Evolutionary conservation across 2,888 invertebrate species (phyloP).

Genomic region (Tetragnatha montana): DNA sequence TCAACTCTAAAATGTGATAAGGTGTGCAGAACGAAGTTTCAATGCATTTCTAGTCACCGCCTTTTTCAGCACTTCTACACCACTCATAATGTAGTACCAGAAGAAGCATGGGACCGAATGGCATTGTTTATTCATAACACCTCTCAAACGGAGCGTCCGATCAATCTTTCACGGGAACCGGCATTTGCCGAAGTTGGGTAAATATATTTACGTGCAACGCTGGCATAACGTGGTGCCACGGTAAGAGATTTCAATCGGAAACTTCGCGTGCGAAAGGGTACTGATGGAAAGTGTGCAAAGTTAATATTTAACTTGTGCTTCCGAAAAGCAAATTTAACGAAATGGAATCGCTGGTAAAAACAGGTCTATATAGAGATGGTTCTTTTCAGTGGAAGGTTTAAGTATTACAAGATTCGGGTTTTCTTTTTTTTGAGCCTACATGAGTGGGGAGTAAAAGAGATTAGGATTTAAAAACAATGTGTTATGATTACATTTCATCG

Average conservation of each 20-base stretch:
- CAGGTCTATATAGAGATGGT: neutral
- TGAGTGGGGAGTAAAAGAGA: no score
- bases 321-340: neutral
- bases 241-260: neutral
- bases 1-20: no score
- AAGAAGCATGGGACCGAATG: no score
- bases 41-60: no score
- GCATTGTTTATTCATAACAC: conserved; percentile 1
- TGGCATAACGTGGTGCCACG: neutral
- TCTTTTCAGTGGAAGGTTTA: no score
- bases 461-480: no score
- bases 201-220: neutral
- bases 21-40: no score
- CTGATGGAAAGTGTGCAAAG: neutral
- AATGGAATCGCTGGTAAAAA: neutral
- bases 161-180: neutral
- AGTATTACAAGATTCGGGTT: no score
- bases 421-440: no score
- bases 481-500: no score
- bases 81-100: no score
- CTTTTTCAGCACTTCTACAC: no score
- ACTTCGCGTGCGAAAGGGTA: neutral
- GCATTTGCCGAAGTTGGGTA: neutral
- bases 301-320: neutral
- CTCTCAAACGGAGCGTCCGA: neutral